Conservation (phyloP, 2,797 vertebrate species). For the Macropodus opercularis region DNA sequence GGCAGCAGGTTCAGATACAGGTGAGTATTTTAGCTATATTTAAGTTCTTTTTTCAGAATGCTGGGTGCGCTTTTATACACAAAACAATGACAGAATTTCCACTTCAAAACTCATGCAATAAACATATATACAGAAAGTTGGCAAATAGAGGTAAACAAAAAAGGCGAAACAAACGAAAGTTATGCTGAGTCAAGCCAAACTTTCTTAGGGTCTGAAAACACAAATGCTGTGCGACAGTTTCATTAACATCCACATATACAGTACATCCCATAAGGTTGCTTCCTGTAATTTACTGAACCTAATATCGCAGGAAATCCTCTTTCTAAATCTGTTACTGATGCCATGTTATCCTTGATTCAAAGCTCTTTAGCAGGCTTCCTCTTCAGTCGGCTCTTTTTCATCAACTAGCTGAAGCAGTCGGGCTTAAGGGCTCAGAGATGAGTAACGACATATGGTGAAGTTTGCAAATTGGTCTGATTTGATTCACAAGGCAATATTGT, state of each 20-base stretch:
- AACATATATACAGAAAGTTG: neutral
- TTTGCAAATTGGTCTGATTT: slow-evolving; percentile 30
- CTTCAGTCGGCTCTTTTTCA: slow-evolving; percentile 42
- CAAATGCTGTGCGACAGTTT: too few species aligned
- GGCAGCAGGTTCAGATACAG: slow-evolving; percentile 97
- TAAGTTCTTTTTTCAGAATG: neutral
- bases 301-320: slow-evolving; percentile 36
- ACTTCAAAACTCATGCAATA: neutral
- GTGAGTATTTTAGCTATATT: too few species aligned
- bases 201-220: too few species aligned
- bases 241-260: too few species aligned
- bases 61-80: neutral
- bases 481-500: slow-evolving; percentile 12
- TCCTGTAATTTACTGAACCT: slow-evolving; percentile 35
- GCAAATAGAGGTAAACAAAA: neutral
- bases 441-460: slow-evolving; percentile 33
- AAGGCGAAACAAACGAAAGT: neutral
- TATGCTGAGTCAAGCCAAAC: too few species aligned
- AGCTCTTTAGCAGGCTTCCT: slow-evolving; percentile 49
- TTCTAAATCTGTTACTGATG: slow-evolving; percentile 37
- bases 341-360: slow-evolving; percentile 30
- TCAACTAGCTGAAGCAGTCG: slow-evolving; percentile 40
- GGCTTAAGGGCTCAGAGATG: slow-evolving; percentile 44
- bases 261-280: too few species aligned
- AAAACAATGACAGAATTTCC: neutral